Evolutionary conservation across 2,113 vertebrate species (phyloP).

Genomic region (Nyctibius bracteatus): DNA sequence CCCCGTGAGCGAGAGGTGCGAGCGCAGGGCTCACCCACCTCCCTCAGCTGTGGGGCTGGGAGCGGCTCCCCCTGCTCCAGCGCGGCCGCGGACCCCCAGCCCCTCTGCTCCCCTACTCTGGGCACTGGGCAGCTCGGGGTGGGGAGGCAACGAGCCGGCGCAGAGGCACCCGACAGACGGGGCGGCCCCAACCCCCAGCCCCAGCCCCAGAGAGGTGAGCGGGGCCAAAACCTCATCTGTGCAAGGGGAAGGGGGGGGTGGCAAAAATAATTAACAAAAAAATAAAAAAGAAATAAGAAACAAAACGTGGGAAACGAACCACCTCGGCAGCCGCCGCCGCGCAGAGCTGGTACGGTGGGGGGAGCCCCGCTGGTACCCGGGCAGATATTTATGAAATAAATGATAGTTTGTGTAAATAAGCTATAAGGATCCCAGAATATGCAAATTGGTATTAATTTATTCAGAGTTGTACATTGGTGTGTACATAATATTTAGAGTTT

Average conservation of each 20-base stretch:
- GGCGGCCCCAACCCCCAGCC: neutral
- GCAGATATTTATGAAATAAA: slow-evolving; percentile 99
- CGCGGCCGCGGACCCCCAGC: neutral
- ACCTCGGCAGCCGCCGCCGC: neutral
- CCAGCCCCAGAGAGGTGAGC: neutral
- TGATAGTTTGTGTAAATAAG: slow-evolving; percentile 98
- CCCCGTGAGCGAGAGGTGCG: neutral
- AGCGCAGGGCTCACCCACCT: neutral
- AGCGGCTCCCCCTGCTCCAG: neutral
- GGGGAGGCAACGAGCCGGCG: neutral
- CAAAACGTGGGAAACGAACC: neutral
- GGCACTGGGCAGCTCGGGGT: neutral
- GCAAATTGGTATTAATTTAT: slow-evolving; percentile 99
- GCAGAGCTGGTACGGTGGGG: neutral
- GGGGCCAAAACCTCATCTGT: neutral
- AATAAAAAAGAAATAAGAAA: neutral
- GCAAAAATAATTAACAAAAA: neutral
- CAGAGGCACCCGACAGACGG: neutral
- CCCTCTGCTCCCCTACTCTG: accelerated
- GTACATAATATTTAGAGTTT: slow-evolving; percentile 97
- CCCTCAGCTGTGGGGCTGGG: neutral
- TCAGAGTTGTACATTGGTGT: slow-evolving; percentile 97
- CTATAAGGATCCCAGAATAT: slow-evolving; percentile 95
- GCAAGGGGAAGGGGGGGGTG: neutral
- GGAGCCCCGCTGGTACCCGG: slow-evolving; percentile 60